Percentiles rank a stretch among this genome's conserved stretches.
These are phyloP conservation scores for Nephrocerus scutellatus DNA, from an alignment of 2,888 invertebrate species.

Conservation along the genomic window DNA sequence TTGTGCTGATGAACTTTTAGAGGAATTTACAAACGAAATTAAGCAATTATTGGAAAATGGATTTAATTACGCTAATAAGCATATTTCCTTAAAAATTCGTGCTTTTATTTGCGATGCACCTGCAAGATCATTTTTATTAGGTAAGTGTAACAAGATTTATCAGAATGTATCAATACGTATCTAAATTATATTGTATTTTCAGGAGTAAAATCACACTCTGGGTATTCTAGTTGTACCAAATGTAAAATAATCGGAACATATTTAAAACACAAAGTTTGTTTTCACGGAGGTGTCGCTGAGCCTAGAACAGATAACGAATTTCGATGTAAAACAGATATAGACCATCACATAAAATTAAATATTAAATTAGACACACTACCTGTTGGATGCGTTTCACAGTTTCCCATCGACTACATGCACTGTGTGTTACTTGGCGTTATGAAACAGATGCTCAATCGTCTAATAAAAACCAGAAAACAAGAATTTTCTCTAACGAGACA, in stretches of 20 bases:
- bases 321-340: neutral
- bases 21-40: no score
- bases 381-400: conserved; percentile 1
- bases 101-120: no score
- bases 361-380: neutral
- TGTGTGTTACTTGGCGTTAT: neutral
- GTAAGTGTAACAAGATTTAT: neutral
- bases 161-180: neutral
- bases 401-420: conserved; percentile 4
- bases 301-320: neutral
- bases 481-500: neutral
- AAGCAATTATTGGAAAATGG: no score
- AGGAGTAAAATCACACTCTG: conserved; percentile 5
- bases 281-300: neutral
- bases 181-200: neutral
- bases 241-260: neutral
- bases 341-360: neutral
- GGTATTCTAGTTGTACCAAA: conserved; percentile 6
- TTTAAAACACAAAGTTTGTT: conserved; percentile 8
- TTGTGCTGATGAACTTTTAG: no score
- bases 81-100: no score
- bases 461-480: conserved; percentile 2
- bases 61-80: no score
- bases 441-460: conserved; percentile 3
- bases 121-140: no score